Conservation (phyloP, 2,888 invertebrate genomes). For the Laothoe populi region DNA sequence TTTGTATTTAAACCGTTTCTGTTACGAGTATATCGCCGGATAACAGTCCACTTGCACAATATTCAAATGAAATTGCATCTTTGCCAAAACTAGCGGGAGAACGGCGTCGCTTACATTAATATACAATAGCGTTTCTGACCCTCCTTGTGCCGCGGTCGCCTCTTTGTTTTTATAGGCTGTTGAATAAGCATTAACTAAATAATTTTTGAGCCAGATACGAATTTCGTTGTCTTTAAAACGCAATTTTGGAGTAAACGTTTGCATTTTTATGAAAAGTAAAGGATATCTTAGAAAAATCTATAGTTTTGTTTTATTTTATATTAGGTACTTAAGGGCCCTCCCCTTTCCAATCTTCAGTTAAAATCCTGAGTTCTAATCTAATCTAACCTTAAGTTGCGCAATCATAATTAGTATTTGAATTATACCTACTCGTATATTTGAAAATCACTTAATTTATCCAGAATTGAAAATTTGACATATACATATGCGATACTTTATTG, state of each 20-base stretch:
- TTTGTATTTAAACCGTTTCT: slow-evolving; percentile 78
- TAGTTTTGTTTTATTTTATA: too few relatives aligned
- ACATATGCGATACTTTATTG: too few relatives aligned
- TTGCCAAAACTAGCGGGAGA: slow-evolving; percentile 83
- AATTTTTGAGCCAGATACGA: slow-evolving; percentile 66
- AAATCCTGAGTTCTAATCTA: too few relatives aligned
- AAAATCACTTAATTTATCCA: too few relatives aligned
- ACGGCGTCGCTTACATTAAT: slow-evolving; percentile 81
- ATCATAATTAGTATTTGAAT: too few relatives aligned
- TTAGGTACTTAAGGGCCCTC: too few relatives aligned
- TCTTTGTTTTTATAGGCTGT: slow-evolving; percentile 82
- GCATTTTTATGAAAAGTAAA: not conserved
- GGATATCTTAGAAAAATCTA: not conserved
- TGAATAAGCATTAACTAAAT: slow-evolving; percentile 77
- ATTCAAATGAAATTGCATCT: slow-evolving; percentile 85
- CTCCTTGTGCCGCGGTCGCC: slow-evolving; percentile 66
- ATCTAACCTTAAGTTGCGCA: too few relatives aligned
- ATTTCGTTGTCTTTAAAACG: slow-evolving; percentile 57
- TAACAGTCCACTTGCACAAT: slow-evolving; percentile 81
- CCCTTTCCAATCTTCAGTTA: too few relatives aligned
- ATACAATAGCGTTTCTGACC: slow-evolving; percentile 80
- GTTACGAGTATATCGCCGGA: slow-evolving; percentile 69
- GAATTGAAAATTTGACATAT: too few relatives aligned
- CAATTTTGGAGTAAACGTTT: slow-evolving; percentile 41
- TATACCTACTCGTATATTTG: too few relatives aligned